Evolutionary conservation across 2,113 vertebrate species (phyloP).

Genomic region (Saguinus midas): DNA sequence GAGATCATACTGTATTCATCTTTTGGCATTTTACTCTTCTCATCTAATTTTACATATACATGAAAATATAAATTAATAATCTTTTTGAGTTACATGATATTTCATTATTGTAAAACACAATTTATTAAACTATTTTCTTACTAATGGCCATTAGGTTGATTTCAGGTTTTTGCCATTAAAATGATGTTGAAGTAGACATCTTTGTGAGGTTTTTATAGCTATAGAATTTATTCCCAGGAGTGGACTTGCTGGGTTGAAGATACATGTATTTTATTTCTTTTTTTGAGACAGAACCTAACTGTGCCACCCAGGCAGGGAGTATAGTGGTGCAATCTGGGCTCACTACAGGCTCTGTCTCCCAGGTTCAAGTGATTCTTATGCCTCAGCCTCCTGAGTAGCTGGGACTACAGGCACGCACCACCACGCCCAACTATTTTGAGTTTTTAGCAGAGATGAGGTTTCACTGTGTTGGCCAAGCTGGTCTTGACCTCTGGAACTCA

Average conservation of each 20-base stretch:
- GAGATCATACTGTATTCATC: not conserved
- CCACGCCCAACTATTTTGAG: too few relatives aligned
- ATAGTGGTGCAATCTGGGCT: too few relatives aligned
- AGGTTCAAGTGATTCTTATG: too few relatives aligned
- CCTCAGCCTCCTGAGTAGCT: too few relatives aligned
- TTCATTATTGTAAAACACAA: slow-evolving; percentile 20
- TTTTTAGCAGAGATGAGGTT: too few relatives aligned
- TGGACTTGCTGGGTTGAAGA: not conserved
- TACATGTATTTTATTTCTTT: not conserved
- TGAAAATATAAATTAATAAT: not conserved
- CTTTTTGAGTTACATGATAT: not conserved
- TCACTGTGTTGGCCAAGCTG: too few relatives aligned
- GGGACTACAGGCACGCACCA: too few relatives aligned
- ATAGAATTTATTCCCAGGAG: slow-evolving; percentile 15
- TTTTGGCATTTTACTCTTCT: slow-evolving; percentile 32
- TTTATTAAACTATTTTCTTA: not conserved
- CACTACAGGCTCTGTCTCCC: too few relatives aligned
- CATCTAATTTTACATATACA: slow-evolving; percentile 4
- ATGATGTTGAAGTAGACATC: not conserved
- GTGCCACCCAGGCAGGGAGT: too few relatives aligned
- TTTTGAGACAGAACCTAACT: too few relatives aligned
- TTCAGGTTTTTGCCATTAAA: slow-evolving; percentile 32
- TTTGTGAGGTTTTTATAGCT: not conserved
- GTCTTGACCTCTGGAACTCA: too few relatives aligned
- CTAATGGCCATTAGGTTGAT: not conserved